Evolutionary conservation across 2,888 invertebrate genomes (phyloP), one percentile per base, ranked within the genome.

Genomic region (Baccha elongata): DNA sequence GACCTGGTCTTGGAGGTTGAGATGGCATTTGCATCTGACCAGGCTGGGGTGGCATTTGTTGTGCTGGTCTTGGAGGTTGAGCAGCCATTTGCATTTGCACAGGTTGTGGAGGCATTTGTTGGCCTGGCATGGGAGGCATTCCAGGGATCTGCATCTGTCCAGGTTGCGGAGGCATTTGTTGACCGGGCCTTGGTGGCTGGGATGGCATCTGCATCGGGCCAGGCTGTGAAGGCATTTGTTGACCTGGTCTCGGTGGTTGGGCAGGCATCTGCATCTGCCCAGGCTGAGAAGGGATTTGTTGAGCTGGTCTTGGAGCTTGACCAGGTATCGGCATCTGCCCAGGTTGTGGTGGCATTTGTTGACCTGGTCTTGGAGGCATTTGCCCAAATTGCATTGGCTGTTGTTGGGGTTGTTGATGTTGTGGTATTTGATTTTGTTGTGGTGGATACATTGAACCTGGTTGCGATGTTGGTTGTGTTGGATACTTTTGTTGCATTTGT

Each of bases 361-460:
- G 86, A 11, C 85, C 86, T 13, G 85, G 23, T 42, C 67, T 72
- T 46, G 85, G 83, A 4, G 86, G 85, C 71, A 86, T 85, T 44
- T 76, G 84, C 1, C 79, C 74, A 21, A 62, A 80, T 29, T 62
- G 73, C 67, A 86, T 87, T 10, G 60, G 71, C 8, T 52, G 68
- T 35, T 52, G 73, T 10, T 58, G 52, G 17, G 58, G 53, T 37
- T 6, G 64, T 23, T 17, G 68, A n/a, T 8, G 48, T 21, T 60
- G 60, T 2, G 44, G 64, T 19, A 32, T 29, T 60, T 58, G 76
- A 23, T 42, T 48, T 48, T 37, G 72, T 15, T 75, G 73, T 37
- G 68, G 58, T 21, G 74, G 75, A 40, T 74, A 71, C 60, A 84
- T 65, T 21, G 84, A 29, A 29, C 44, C 48, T 7, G 73, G 29